Conservation (phyloP, 2,113 vertebrate genomes). For the Vanacampus margaritifer region DNA sequence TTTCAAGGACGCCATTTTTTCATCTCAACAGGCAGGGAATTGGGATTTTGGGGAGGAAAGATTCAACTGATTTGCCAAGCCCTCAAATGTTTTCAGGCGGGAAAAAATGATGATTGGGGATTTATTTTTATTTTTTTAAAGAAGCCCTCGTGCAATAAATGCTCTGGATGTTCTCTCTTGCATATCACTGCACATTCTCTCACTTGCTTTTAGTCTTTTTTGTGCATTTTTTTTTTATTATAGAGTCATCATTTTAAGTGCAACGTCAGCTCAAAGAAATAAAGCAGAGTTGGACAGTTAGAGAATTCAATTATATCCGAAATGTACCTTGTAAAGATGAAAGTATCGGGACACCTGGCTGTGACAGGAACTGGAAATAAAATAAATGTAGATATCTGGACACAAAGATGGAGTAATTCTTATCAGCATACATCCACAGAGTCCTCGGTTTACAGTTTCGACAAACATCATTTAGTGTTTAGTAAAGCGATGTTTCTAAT, state of each 20-base stretch:
- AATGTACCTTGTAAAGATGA: not conserved
- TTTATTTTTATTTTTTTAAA: not conserved
- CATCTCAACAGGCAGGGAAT: conserved; percentile 3
- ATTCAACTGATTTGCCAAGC: not conserved
- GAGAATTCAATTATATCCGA: conserved; percentile 19
- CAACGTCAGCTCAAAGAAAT: conserved; percentile 30
- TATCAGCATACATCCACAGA: not conserved
- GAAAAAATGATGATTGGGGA: not conserved
- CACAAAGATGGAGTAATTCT: not conserved
- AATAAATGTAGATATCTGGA: not conserved
- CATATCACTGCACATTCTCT: conserved; percentile 16
- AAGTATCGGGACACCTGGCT: not conserved
- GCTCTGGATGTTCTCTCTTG: not conserved
- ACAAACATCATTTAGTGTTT: too few relatives aligned
- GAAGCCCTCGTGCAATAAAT: not conserved
- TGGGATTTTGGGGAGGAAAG: not conserved
- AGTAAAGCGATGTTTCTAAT: too few relatives aligned
- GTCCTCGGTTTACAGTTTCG: too few relatives aligned
- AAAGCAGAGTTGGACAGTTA: conserved; percentile 1
- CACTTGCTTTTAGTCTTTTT: conserved; percentile 18
- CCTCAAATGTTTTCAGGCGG: not conserved
- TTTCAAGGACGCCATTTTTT: conserved; percentile 17
- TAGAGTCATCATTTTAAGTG: conserved; percentile 34
- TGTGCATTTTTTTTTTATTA: conserved; percentile 28
- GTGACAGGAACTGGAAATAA: not conserved